Base-by-base conservation (phyloP, 2,797 vertebrate species). In the Eulemur albifrons region DNA sequence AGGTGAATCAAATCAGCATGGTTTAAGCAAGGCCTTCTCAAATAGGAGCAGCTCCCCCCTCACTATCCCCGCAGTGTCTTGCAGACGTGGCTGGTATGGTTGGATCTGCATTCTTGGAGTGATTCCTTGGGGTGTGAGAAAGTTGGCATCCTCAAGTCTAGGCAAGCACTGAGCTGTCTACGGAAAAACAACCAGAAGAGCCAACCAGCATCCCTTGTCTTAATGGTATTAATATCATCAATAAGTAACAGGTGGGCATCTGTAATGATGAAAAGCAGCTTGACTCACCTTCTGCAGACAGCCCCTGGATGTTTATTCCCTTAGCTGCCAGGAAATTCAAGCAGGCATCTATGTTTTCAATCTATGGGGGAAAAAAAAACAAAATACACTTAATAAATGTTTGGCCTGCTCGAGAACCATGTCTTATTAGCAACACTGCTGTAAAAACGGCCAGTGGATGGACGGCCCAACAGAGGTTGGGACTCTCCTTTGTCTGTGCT, bases 321-420 rank as follows among this genome's bases (percentile, higher is more conserved):
- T 99, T 99, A 54, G 99, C 99, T 98, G 99, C 99, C 99, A 99
- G 98, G 98, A 99, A 99, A 98, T 99, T 99, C 98, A 99, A 99
- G 98, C 99, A 99, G 25, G 99, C 99, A 94, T 99, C 99, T 96
- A 99, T 99, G 98, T 99, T 99, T 99, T 99, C 99, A 99, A 99
- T 99, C 99, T 99, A 98, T 89, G 80, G 80, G 69, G 11, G 18
- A 91, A 57, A 92, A 14, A 27, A 93, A 63, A 92, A 54, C 50
- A 97, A 96, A 76, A 98, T 0, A 32, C 11, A 90, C 21, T 98
- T 96, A 97, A 84, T 76, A 93, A 90, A 69, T 2, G 67, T 95
- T 97, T 86, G 35, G 40, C 77, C 94, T 93, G 88, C 88, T 94
- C 82, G 52, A 93, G 57, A 0, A 0, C 57, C 81, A 93, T 63